These are phyloP conservation scores for Microchirus variegatus DNA, from an alignment of 2,797 vertebrate species.

Conservation along the genomic window DNA sequence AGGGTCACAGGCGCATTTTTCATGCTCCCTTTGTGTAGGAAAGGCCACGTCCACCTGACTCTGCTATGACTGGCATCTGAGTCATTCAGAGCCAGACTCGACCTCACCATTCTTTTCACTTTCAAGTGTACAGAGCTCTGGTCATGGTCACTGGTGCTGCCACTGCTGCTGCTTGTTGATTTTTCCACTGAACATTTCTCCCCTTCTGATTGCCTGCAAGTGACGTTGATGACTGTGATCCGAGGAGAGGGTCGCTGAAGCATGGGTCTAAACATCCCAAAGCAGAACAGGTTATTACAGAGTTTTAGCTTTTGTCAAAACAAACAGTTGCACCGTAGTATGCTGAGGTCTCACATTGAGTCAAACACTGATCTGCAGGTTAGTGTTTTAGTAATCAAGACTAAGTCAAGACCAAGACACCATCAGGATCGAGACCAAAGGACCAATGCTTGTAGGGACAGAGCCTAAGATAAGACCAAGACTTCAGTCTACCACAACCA, in stretches of 20 bases:
- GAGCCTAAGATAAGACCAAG: too few relatives aligned
- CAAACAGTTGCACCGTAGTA: slow-evolving; percentile 42
- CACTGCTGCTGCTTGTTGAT: slow-evolving; percentile 51
- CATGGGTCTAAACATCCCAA: slow-evolving; percentile 17
- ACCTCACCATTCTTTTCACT: slow-evolving; percentile 19
- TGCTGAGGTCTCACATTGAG: slow-evolving; percentile 24
- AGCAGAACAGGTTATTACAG: slow-evolving; percentile 44
- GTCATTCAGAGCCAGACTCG: slow-evolving; percentile 60
- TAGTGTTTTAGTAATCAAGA: too few relatives aligned
- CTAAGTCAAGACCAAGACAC: too few relatives aligned
- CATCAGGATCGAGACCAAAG: too few relatives aligned
- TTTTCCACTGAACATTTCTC: slow-evolving; percentile 52
- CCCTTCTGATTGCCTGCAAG: slow-evolving; percentile 41
- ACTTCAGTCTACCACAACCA: too few relatives aligned
- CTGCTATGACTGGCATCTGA: slow-evolving; percentile 38
- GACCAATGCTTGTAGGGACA: too few relatives aligned
- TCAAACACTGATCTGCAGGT: slow-evolving; percentile 8
- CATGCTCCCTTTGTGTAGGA: slow-evolving; percentile 8
- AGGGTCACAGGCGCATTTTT: neutral
- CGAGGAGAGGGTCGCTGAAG: slow-evolving; percentile 32
- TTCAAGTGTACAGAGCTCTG: slow-evolving; percentile 14
- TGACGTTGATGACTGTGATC: slow-evolving; percentile 67
- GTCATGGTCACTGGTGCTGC: slow-evolving; percentile 27
- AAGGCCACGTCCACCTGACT: slow-evolving; percentile 20
- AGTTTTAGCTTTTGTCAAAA: slow-evolving; percentile 66